Percentiles rank a stretch among this genome's conserved stretches.
phyloP scores from a whole-genome alignment of 2,888 invertebrate species.

The Ormyrus rosae region DNA sequence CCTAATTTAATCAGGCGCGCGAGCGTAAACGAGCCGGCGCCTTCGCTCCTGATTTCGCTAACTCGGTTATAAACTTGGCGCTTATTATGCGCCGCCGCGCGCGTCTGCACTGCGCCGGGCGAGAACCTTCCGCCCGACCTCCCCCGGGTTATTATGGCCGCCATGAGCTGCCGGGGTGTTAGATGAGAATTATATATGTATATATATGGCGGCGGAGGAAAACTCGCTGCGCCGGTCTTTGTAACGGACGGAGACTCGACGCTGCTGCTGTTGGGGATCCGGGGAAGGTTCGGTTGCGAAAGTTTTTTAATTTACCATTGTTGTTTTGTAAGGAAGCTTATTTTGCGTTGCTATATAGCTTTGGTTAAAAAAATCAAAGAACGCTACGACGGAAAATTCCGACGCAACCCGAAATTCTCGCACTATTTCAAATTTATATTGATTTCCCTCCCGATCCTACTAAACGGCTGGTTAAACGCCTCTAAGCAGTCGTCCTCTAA shows the following conservation, averaged over 20 bases:
- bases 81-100: conserved; percentile 63
- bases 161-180: conserved; percentile 65
- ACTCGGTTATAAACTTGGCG: conserved; percentile 71
- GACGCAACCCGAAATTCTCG: too few species aligned
- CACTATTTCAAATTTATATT: conserved; percentile 15
- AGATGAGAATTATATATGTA: conserved; percentile 53
- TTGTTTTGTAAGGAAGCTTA: neutral
- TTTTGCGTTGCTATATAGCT: neutral
- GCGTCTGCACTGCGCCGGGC: conserved; percentile 3
- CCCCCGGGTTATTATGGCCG: conserved; percentile 65
- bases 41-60: conserved; percentile 67
- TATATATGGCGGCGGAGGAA: too few species aligned
- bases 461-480: conserved; percentile 33
- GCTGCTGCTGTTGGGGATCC: too few species aligned
- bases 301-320: neutral
- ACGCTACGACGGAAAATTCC: neutral
- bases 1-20: conserved; percentile 71
- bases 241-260: too few species aligned
- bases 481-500: conserved; percentile 18
- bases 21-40: conserved; percentile 59
- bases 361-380: neutral
- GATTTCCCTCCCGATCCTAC: conserved; percentile 29
- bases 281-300: neutral
- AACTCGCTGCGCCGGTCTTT: too few species aligned
- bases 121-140: conserved; percentile 45